Conservation (phyloP, 2,113 vertebrate species). For the Lasiurus borealis region DNA sequence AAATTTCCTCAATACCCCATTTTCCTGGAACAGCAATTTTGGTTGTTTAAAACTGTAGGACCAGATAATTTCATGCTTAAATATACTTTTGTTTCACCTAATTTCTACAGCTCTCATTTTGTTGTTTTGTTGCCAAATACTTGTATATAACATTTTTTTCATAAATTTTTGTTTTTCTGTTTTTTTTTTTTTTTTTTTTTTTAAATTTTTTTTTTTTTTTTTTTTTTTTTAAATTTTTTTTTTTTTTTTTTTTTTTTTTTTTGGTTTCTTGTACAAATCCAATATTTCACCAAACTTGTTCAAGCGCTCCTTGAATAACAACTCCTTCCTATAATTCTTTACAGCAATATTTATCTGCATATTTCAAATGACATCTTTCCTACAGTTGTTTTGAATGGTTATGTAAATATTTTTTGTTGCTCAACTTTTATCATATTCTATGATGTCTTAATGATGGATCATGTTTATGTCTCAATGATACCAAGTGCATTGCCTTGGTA, state of each 20-base stretch:
- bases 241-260: slow-evolving; percentile 43
- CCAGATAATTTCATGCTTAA: neutral
- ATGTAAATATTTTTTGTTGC: slow-evolving; percentile 35
- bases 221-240: slow-evolving; percentile 19
- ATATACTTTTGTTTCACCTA: neutral
- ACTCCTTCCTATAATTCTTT: neutral
- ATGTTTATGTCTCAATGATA: neutral
- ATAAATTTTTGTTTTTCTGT: neutral
- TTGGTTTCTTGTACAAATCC: neutral
- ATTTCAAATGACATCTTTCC: neutral
- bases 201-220: neutral
- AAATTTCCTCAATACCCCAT: neutral
- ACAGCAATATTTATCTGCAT: neutral
- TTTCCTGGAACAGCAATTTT: neutral
- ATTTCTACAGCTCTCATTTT: neutral
- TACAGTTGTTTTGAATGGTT: neutral
- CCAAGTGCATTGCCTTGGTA: neutral
- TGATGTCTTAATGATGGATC: neutral
- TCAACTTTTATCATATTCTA: neutral
- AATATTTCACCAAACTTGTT: neutral
- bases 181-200: slow-evolving; percentile 56
- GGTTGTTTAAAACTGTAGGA: neutral
- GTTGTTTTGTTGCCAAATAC: neutral
- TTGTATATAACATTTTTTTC: slow-evolving; percentile 23
- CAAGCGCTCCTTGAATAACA: neutral